phyloP scores from a whole-genome alignment of 1,140 invertebrate species.

The Physella acuta region DNA sequence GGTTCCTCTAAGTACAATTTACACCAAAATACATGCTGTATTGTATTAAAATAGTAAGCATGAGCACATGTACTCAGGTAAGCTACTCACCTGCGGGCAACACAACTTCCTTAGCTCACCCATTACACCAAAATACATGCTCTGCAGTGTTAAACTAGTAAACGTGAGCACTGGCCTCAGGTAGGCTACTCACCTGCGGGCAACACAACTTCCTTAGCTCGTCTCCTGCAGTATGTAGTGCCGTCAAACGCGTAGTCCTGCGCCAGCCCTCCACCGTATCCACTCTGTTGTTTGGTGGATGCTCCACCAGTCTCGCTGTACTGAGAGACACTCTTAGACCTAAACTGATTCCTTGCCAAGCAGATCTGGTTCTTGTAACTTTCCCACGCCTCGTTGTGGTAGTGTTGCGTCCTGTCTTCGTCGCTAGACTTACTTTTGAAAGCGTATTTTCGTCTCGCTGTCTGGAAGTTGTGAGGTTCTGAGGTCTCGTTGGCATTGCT shows the following conservation, averaged over 20 bases:
- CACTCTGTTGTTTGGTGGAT: neutral
- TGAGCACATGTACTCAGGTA: too few species aligned
- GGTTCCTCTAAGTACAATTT: too few species aligned
- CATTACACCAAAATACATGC: too few species aligned
- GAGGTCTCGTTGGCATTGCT: neutral
- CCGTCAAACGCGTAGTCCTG: neutral
- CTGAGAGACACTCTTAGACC: neutral
- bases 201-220: neutral
- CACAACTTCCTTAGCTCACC: too few species aligned
- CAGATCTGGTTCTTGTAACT: neutral
- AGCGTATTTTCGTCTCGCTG: neutral
- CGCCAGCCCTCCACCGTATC: neutral
- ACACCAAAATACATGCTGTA: too few species aligned
- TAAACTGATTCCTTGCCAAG: neutral
- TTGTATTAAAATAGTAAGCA: too few species aligned
- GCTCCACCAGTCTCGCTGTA: neutral
- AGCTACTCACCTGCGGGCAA: constrained; percentile 4
- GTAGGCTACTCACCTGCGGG: constrained; percentile 7
- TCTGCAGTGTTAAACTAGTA: too few species aligned
- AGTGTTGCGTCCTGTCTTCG: neutral
- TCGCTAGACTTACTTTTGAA: neutral
- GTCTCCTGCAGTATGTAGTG: neutral
- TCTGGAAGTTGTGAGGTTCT: neutral
- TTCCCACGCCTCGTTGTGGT: neutral
- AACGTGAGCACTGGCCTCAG: too few species aligned